Conservation (phyloP, 2,113 vertebrate genomes). For the Syngnathus scovelli region DNA sequence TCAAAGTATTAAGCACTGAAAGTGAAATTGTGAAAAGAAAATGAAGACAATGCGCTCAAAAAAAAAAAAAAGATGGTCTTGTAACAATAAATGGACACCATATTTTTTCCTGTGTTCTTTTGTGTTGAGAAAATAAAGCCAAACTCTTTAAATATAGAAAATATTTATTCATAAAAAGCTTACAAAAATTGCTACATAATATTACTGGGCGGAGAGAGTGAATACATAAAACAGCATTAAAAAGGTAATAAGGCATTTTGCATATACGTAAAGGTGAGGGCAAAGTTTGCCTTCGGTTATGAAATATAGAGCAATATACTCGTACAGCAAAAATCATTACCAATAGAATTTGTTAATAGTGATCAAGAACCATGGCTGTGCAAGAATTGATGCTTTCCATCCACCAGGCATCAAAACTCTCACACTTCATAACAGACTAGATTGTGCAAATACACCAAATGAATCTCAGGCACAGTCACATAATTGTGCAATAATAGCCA, state of each 20-base stretch:
- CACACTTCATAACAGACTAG: slow-evolving; percentile 17
- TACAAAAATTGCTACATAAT: slow-evolving; percentile 75
- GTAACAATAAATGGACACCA: slow-evolving; percentile 51
- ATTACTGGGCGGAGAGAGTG: slow-evolving; percentile 68
- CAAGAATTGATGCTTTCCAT: slow-evolving; percentile 6
- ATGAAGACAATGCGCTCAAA: slow-evolving; percentile 1
- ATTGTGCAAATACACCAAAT: slow-evolving; percentile 36
- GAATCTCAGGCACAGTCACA: slow-evolving; percentile 17
- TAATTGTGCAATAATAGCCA: slow-evolving; percentile 52
- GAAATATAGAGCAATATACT: slow-evolving; percentile 53
- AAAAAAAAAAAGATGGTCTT: no score
- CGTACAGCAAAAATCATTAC: slow-evolving; percentile 23
- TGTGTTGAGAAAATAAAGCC: neutral
- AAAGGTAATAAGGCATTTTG: slow-evolving; percentile 69
- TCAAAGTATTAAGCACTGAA: slow-evolving; percentile 15
- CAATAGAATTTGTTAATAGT: neutral
- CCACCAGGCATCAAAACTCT: slow-evolving; percentile 1
- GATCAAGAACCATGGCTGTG: slow-evolving; percentile 11
- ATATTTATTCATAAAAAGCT: slow-evolving; percentile 76
- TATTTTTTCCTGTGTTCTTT: slow-evolving; percentile 11
- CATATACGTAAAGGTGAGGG: slow-evolving; percentile 62
- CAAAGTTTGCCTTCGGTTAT: slow-evolving; percentile 51
- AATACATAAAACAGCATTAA: slow-evolving; percentile 49
- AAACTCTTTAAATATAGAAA: slow-evolving; percentile 68
- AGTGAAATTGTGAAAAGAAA: neutral